Conservation (phyloP, 2,113 vertebrate genomes). For the Maccullochella peelii region DNA sequence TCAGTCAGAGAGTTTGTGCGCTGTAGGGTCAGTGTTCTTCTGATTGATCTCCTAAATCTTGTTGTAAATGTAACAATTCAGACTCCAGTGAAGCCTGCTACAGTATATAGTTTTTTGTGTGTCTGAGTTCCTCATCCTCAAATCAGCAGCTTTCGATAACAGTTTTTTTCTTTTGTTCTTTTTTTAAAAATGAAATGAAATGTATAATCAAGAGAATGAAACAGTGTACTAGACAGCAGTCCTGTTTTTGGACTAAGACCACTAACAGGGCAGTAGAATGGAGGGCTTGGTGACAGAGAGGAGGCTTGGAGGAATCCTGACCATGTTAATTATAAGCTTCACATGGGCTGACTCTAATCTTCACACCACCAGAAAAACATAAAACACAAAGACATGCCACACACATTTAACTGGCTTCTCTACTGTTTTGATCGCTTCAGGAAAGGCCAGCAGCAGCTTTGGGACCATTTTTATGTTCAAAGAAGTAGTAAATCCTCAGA, state of each 20-base stretch:
- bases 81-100: background rate
- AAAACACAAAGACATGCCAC: constrained; percentile 44
- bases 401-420: constrained; percentile 30
- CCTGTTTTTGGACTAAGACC: constrained; percentile 38
- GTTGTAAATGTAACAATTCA: constrained; percentile 11
- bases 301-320: constrained; percentile 63
- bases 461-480: constrained; percentile 7
- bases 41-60: background rate
- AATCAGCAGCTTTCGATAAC: constrained; percentile 6
- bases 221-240: constrained; percentile 26
- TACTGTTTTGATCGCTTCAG: background rate
- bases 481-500: constrained; percentile 2
- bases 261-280: constrained; percentile 20
- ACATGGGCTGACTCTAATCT: constrained; percentile 52
- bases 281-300: constrained; percentile 47
- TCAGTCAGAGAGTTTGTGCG: background rate
- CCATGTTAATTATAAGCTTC: constrained; percentile 74
- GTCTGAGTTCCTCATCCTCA: background rate
- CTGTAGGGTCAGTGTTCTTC: background rate
- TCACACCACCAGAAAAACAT: constrained; percentile 68
- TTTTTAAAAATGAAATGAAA: constrained; percentile 25
- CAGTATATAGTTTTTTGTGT: background rate
- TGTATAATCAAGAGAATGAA: constrained; percentile 11
- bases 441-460: constrained; percentile 12
- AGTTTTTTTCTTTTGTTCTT: background rate